Evolutionary conservation across 2,888 invertebrate species (phyloP).

Genomic region (Salpingus planirostris): DNA sequence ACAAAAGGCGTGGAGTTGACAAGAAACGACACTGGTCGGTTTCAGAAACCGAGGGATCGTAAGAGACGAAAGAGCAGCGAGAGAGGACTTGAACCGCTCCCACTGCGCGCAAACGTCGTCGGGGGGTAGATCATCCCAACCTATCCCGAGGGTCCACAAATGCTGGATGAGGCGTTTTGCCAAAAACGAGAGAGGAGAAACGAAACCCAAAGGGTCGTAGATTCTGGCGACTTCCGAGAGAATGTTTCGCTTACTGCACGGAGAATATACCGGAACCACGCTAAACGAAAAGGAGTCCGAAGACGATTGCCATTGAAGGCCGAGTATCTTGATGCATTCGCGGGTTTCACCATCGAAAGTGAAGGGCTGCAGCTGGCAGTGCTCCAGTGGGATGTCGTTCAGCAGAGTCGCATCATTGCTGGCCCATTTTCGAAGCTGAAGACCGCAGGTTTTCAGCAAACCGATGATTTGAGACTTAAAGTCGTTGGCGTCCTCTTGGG

Average conservation of each 20-base stretch:
- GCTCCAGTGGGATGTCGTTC: slow-evolving; percentile 4
- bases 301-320: slow-evolving; percentile 11
- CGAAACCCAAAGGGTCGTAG: slow-evolving; percentile 22
- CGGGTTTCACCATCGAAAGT: slow-evolving; percentile 3
- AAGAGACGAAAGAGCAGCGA: slow-evolving; percentile 3
- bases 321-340: slow-evolving; percentile 10
- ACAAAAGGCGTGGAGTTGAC: neutral
- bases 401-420: slow-evolving; percentile 4
- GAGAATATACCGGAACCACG: neutral
- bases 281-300: slow-evolving; percentile 7
- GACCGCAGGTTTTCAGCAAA: slow-evolving; percentile 1
- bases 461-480: neutral
- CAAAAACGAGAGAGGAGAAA: slow-evolving; percentile 14
- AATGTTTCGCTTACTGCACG: slow-evolving; percentile 21
- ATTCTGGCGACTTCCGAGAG: slow-evolving; percentile 16
- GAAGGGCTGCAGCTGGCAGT: slow-evolving; percentile 1
- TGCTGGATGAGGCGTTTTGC: slow-evolving; percentile 22
- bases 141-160: slow-evolving; percentile 11
- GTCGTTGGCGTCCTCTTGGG: slow-evolving; percentile 3
- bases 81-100: slow-evolving; percentile 4
- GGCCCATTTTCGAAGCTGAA: slow-evolving; percentile 7
- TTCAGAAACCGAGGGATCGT: slow-evolving; percentile 5
- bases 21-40: neutral
- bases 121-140: slow-evolving; percentile 12
- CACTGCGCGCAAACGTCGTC: slow-evolving; percentile 6